Evolutionary conservation across 1,140 invertebrate genomes (phyloP).

Genomic region (Zaprionus ornatus): DNA sequence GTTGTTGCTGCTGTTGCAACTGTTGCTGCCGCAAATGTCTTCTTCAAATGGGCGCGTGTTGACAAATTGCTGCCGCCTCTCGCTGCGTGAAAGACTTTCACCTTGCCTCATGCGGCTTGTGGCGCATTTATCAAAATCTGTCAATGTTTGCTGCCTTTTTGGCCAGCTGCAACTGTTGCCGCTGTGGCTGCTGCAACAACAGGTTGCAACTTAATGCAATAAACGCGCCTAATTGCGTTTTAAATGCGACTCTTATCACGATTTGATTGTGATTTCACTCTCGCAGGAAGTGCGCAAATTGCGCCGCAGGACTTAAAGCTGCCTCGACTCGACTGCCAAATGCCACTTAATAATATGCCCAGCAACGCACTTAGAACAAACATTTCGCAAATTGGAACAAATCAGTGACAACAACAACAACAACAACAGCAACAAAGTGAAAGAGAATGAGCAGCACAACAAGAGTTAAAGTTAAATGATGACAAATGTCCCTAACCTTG

Average conservation of each 20-base stretch:
- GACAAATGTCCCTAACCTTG: constrained; percentile 28
- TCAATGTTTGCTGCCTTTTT: constrained; percentile 63
- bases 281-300: constrained; percentile 25
- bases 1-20: not conserved
- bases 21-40: constrained; percentile 52
- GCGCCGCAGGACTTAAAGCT: constrained; percentile 12
- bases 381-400: constrained; percentile 71
- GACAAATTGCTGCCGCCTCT: constrained; percentile 64
- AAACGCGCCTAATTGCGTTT: constrained; percentile 71
- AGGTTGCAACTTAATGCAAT: constrained; percentile 52
- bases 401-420: constrained; percentile 51
- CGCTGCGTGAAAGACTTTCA: constrained; percentile 52
- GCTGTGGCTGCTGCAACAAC: not conserved
- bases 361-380: constrained; percentile 60
- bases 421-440: not conserved
- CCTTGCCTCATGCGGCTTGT: constrained; percentile 19
- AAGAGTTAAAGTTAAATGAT: constrained; percentile 34
- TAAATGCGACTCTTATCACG: constrained; percentile 64
- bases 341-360: constrained; percentile 52
- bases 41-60: constrained; percentile 66
- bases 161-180: constrained; percentile 16
- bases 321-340: constrained; percentile 43
- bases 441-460: constrained; percentile 18
- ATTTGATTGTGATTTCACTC: constrained; percentile 59
- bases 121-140: constrained; percentile 78